Base-by-base conservation (phyloP, 2,888 invertebrate species). In the Schrankia costaestrigalis region DNA sequence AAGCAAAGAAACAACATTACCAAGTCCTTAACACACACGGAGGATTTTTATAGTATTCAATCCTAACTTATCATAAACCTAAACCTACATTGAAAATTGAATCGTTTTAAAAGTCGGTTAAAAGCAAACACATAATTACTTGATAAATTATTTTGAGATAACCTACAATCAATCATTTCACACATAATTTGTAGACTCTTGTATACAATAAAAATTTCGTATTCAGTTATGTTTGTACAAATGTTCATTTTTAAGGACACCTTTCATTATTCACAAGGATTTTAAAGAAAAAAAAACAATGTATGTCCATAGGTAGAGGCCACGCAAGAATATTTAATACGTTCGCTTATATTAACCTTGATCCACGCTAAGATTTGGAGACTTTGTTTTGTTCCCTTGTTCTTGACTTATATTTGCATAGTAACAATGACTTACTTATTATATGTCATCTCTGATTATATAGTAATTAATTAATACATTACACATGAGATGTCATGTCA, bases 241-340 rank as follows among this genome's bases (percentile, higher is more conserved):
- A 68, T 78, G 77, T 69, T 69, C 59, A 59, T 54, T 71, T 63
- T 56, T 67, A 78, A 81, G 76, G 77, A 79, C 80, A 71, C 69
- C 62, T 68, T 76, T 77, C 74, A 78, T 81, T 79, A 78, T 78
- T 63, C 64, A 72, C 78, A 82, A 82, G 79, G 78, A 80, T 82
- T 78, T 77, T 64, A 46, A 69, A 72, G 67, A 69, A 71, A 61
- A 74, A 71, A 72, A 78, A 65, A 73, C 77, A 77, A 77, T 76
- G 71, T 75, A 57, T 71, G 71, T 73, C 69, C 69, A 71, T 69
- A 77, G 56, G 58, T 57, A 72, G 71, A 83, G 83, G 83, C 77
- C 80, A 62, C 50, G 48, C 57, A 46, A 65, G 64, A 63, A 68
- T 70, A 74, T 68, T 71, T 66, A 73, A 73, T 74, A 69, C 68